A percentile compares a stretch with the other conserved stretches of the same genome.
Evolutionary conservation across 2,113 vertebrate species (phyloP).

Genomic region (Zonotrichia leucophrys): DNA sequence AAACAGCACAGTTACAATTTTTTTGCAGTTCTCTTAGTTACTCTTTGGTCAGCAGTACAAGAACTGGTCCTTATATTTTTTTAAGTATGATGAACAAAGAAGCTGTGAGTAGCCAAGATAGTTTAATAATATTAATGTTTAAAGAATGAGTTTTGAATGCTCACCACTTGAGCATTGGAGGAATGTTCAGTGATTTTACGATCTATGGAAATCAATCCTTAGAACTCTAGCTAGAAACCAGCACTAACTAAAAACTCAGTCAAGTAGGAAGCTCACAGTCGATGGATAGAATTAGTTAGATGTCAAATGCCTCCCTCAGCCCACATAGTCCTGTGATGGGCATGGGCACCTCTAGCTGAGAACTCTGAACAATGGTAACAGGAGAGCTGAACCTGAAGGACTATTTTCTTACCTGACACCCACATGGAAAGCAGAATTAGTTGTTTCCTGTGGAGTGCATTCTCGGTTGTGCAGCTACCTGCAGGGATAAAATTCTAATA

Average conservation of each 20-base stretch:
- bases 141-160: not conserved
- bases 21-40: not conserved
- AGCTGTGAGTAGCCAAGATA: not conserved
- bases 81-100: not conserved
- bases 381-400: not conserved
- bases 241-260: not conserved
- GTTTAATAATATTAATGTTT: not conserved
- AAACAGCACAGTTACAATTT: not conserved
- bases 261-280: not conserved
- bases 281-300: no score
- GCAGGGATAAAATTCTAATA: not conserved
- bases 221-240: not conserved
- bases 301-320: not conserved
- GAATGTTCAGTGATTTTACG: not conserved
- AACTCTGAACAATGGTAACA: rapidly evolving
- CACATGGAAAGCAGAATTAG: not conserved
- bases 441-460: not conserved
- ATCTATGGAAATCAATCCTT: not conserved
- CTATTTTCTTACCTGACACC: not conserved
- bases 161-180: not conserved
- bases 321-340: no score
- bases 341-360: not conserved
- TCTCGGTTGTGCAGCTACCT: not conserved
- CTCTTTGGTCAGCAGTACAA: not conserved
- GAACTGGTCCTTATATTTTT: not conserved